Percentiles rank a stretch among this genome's conserved stretches.
phyloP scores from a whole-genome alignment of 1,140 invertebrate genomes.

The Olivierus martensii region DNA sequence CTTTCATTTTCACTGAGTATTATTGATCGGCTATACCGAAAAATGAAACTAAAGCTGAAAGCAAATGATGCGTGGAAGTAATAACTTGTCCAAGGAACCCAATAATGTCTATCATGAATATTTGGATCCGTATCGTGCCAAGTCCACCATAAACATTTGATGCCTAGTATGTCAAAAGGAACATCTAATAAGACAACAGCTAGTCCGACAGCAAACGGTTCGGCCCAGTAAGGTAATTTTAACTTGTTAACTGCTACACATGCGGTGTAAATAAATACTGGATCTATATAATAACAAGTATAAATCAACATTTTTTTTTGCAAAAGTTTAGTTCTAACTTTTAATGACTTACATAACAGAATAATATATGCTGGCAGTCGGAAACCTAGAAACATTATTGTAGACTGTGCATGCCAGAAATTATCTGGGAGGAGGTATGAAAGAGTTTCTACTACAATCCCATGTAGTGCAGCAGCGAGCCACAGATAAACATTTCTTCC shows the following conservation, averaged over 20 bases:
- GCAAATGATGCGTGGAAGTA: slow-evolving; percentile 65
- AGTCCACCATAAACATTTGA: slow-evolving; percentile 68
- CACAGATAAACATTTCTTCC: slow-evolving; percentile 54
- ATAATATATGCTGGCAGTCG: slow-evolving; percentile 54
- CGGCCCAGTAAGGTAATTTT: slow-evolving; percentile 46
- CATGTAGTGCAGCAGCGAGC: slow-evolving; percentile 50
- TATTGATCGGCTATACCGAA: slow-evolving; percentile 41
- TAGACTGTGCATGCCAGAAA: slow-evolving; percentile 62
- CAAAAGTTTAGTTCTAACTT: not conserved
- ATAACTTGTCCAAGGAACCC: slow-evolving; percentile 60
- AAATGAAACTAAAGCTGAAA: slow-evolving; percentile 51
- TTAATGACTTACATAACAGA: slow-evolving; percentile 47
- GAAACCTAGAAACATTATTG: slow-evolving; percentile 49
- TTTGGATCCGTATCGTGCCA: slow-evolving; percentile 78
- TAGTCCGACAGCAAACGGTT: slow-evolving; percentile 58
- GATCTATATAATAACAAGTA: slow-evolving; percentile 37
- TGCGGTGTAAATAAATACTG: slow-evolving; percentile 57
- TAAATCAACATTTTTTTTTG: not conserved
- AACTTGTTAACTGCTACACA: slow-evolving; percentile 46
- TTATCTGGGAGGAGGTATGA: slow-evolving; percentile 49
- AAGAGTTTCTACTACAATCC: slow-evolving; percentile 44
- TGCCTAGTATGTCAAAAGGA: slow-evolving; percentile 62
- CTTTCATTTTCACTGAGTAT: slow-evolving; percentile 36
- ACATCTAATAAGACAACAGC: slow-evolving; percentile 55
- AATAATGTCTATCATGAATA: slow-evolving; percentile 59